Percentiles rank a stretch among this genome's conserved stretches.
phyloP scores from a whole-genome alignment of 2,113 vertebrate genomes.

The Theristicus caerulescens region DNA sequence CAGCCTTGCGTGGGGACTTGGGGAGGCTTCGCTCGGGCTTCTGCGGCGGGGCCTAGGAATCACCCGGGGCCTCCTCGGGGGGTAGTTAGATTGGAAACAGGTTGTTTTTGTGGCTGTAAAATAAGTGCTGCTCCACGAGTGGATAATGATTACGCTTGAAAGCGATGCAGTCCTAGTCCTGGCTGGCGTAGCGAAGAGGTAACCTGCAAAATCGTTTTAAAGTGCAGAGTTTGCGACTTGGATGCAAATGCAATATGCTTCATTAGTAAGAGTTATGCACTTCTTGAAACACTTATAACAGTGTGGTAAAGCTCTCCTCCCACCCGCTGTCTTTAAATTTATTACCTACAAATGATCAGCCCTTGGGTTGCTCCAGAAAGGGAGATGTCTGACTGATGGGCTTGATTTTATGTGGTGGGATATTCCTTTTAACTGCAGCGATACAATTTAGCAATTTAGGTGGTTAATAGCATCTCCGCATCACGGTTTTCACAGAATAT shows the following conservation, averaged over 20 bases:
- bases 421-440: neutral
- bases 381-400: neutral
- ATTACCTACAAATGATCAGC: neutral
- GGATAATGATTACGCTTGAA: rapidly evolving
- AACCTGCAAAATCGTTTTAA: neutral
- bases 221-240: neutral
- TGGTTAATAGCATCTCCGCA: neutral
- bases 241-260: neutral
- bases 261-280: rapidly evolving
- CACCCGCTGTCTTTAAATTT: neutral
- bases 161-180: rapidly evolving
- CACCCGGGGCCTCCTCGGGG: neutral
- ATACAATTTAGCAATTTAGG: neutral
- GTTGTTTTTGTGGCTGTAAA: neutral
- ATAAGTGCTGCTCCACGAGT: rapidly evolving
- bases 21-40: neutral
- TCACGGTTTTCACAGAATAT: neutral
- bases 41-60: neutral
- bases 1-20: neutral
- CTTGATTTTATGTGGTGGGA: neutral
- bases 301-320: neutral
- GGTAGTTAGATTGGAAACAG: neutral
- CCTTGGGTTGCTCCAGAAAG: neutral
- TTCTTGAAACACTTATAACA: neutral
- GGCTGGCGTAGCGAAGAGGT: neutral